Evolutionary conservation across 2,113 vertebrate species (phyloP).

Genomic region (Crotalus viridis): DNA sequence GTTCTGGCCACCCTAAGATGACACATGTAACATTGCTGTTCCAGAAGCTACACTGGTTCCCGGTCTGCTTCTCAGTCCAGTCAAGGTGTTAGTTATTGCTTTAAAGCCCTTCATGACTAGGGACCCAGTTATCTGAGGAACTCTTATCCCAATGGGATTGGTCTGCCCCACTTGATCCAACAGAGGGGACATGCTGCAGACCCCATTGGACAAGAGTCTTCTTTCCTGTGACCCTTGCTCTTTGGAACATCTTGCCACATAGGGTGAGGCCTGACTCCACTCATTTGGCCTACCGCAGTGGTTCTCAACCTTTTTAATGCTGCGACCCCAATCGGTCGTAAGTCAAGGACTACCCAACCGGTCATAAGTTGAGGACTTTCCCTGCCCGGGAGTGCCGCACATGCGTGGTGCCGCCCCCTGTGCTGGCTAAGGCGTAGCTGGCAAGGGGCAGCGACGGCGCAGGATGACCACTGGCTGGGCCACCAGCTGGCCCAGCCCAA

Average conservation of each 20-base stretch:
- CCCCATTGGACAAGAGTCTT: not conserved
- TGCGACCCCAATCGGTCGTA: no score
- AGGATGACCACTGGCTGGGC: no score
- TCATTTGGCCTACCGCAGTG: not conserved
- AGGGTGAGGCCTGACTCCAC: not conserved
- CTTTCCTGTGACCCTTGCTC: not conserved
- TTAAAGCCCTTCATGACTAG: not conserved
- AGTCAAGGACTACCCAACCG: no score
- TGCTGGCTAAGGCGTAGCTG: no score
- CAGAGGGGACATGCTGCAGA: not conserved
- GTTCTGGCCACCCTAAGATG: not conserved
- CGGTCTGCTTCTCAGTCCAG: not conserved
- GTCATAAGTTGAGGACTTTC: no score
- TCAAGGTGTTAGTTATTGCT: not conserved
- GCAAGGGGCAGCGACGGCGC: no score
- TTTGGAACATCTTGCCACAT: not conserved
- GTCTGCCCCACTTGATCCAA: not conserved
- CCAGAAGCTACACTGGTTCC: not conserved
- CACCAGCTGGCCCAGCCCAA: no score
- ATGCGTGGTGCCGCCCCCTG: no score
- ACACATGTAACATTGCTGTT: not conserved
- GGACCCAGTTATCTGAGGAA: not conserved
- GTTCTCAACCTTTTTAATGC: no score
- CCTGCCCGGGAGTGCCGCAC: no score
- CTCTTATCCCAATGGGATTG: not conserved